Base-by-base conservation (phyloP, 2,797 vertebrate species). In the Phoeniculus purpureus region DNA sequence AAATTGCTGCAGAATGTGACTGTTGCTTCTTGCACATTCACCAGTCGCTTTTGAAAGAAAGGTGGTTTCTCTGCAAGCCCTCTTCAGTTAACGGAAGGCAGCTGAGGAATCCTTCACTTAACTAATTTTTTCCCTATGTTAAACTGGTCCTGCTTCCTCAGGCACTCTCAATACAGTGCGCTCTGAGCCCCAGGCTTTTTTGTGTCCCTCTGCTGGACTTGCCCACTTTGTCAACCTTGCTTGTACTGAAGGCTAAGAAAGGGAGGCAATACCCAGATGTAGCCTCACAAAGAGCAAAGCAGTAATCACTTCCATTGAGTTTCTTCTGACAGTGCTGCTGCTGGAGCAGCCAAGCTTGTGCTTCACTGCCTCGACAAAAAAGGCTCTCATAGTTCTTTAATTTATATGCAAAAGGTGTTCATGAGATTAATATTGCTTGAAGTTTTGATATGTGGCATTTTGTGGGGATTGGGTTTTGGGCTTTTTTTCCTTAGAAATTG, bases 381-480 rank as follows among this genome's bases (percentile, higher is more conserved):
- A 27, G 11, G 14, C 17, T 81, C 26, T 9, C 0, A 0, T 50
- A 18, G 15, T 10, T 84, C 29, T 52, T 67, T 62, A 74, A 52
- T 48, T 7, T 65, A 10, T 61, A 59, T 70, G 32, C 17, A 72
- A 51, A 93, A 40, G 23, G 23, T 52, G 15, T 34, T n/a, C 9
- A 8, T 50, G 34, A 58, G 31, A 61, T 22, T 7, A 34, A 0
- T 58, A 58, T 10, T 67, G 20, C 50, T 59, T 71, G 15, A 81
- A 55, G 25, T 58, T 79, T 65, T 54, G 29, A 26, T 67, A 43
- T 12, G 26, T 87, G 26, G 15, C 21, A 43, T 71, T 52, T 11
- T 1, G 0, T 4, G 8, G 4, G 7, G 3, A 1, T 0, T 19
- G 26, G 10, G 13, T 15, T 25, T 6, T 2, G 1, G 2, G 5